A percentile compares a stretch with the other conserved stretches of the same genome.
Evolutionary conservation across 2,797 vertebrate species (phyloP).

Genomic region (Hybognathus amarus): DNA sequence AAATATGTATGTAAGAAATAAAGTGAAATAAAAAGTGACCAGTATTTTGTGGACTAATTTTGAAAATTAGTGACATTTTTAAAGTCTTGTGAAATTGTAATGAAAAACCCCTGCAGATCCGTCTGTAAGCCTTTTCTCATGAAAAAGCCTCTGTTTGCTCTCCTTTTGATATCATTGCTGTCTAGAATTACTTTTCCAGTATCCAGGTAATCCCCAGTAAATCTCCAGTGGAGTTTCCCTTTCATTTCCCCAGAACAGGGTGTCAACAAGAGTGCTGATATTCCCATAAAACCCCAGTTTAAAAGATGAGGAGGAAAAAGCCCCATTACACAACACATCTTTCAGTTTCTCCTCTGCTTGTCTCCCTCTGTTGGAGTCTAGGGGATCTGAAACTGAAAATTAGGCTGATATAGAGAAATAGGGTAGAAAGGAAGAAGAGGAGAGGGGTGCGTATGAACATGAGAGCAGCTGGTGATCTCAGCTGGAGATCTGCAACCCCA

Average conservation of each 20-base stretch:
- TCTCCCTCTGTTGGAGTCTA: slow-evolving; percentile 24
- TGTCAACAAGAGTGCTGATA: slow-evolving; percentile 10
- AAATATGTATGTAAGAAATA: too few relatives aligned
- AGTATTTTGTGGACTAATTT: not conserved
- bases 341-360: not conserved
- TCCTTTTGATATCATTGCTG: not conserved
- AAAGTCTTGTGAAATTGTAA: not conserved
- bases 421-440: not conserved
- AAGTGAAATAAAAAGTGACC: too few relatives aligned
- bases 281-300: slow-evolving; percentile 21
- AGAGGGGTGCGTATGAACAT: slow-evolving; percentile 24
- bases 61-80: too few relatives aligned
- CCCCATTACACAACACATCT: not conserved
- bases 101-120: not conserved
- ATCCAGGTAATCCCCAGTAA: slow-evolving; percentile 25
- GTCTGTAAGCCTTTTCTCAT: not conserved
- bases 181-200: not conserved
- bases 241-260: not conserved
- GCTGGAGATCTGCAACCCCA: slow-evolving; percentile 42
- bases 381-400: slow-evolving; percentile 37
- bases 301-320: slow-evolving; percentile 10
- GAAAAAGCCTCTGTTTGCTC: not conserved
- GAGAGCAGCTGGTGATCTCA: slow-evolving; percentile 55
- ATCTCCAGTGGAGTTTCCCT: not conserved
- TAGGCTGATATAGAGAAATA: slow-evolving; percentile 18